Percentiles rank a stretch among this genome's conserved stretches.
Evolutionary conservation across 2,797 vertebrate genomes (phyloP).

Genomic region (Dendrocincla fuliginosa): DNA sequence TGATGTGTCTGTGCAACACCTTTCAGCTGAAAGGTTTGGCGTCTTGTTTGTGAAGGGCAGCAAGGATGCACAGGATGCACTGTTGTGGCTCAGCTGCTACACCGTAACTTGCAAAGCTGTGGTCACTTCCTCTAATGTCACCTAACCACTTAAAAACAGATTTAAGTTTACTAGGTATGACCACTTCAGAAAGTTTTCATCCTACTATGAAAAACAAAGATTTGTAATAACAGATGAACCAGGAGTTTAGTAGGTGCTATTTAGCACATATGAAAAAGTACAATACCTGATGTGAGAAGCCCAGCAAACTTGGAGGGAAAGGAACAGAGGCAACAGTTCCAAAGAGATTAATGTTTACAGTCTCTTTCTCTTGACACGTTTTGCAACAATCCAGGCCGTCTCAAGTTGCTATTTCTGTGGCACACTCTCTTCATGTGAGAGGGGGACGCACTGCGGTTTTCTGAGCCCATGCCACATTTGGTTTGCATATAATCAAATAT

Average conservation of each 20-base stretch:
- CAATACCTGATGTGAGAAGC: neutral
- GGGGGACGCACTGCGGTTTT: neutral
- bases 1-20: neutral
- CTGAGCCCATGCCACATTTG: conserved; percentile 13
- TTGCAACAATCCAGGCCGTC: neutral
- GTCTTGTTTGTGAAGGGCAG: neutral
- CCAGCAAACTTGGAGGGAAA: neutral
- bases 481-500: conserved; percentile 11
- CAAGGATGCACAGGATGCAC: neutral
- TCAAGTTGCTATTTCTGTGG: neutral
- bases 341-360: neutral
- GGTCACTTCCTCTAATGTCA: neutral
- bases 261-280: neutral
- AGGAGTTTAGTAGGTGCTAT: neutral
- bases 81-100: neutral
- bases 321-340: neutral
- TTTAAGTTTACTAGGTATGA: neutral
- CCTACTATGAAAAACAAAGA: neutral
- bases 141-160: neutral
- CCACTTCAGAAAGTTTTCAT: neutral
- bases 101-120: neutral
- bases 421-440: conserved; percentile 9
- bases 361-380: neutral
- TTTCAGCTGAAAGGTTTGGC: neutral
- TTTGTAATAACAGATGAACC: neutral